Evolutionary conservation across 1,140 invertebrate genomes (phyloP).

Genomic region (Condylostylus longicornis): DNA sequence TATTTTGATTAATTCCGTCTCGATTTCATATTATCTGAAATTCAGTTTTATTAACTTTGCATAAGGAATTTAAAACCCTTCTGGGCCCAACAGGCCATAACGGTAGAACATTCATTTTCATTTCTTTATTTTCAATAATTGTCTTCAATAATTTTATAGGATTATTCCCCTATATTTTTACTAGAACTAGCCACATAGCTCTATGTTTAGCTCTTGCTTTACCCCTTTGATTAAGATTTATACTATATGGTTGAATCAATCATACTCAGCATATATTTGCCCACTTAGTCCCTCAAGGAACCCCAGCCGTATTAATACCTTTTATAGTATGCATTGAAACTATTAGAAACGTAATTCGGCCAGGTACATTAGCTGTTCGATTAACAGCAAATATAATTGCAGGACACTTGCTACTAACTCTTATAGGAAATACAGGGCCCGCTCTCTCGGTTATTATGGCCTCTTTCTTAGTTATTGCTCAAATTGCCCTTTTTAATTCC

Average conservation of each 20-base stretch:
- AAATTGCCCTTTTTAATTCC: too few species aligned
- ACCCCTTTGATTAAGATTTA: conserved; percentile 43
- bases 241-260: conserved; percentile 41
- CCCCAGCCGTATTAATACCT: conserved; percentile 37
- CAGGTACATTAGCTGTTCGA: conserved; percentile 44
- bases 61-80: conserved; percentile 38
- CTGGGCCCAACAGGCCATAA: conserved; percentile 28
- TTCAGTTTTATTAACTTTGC: conserved; percentile 30
- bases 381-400: conserved; percentile 54
- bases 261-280: conserved; percentile 39
- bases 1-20: conserved; percentile 36
- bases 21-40: conserved; percentile 33
- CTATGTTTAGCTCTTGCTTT: conserved; percentile 39
- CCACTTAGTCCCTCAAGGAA: conserved; percentile 44
- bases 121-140: conserved; percentile 38
- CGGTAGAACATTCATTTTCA: conserved; percentile 36
- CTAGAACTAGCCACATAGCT: conserved; percentile 40
- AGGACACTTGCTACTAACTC: too few species aligned
- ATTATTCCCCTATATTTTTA: conserved; percentile 52
- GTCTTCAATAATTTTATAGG: conserved; percentile 47
- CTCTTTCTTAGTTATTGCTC: too few species aligned
- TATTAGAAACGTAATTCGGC: conserved; percentile 46
- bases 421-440: too few species aligned
- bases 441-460: too few species aligned
- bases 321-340: conserved; percentile 43